Evolutionary conservation across 2,113 vertebrate species (phyloP).

Genomic region (Vicugna pacos): DNA sequence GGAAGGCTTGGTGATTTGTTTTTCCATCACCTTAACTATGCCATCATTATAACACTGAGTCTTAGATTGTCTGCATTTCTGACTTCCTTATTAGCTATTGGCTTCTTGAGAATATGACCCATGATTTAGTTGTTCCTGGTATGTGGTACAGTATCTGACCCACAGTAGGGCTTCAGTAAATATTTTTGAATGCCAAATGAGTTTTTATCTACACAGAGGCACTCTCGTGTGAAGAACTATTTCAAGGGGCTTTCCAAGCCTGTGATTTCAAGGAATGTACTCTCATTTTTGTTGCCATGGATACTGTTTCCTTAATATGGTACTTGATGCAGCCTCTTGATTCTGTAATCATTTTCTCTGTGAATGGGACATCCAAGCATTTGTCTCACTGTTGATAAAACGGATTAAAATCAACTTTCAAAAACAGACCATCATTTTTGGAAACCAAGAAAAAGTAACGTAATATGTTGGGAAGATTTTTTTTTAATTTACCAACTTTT

Average conservation of each 20-base stretch:
- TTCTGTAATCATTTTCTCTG: conserved; percentile 57
- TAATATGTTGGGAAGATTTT: not conserved
- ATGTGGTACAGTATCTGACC: not conserved
- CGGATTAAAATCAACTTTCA: conserved; percentile 42
- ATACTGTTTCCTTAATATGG: conserved; percentile 53
- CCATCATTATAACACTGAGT: not conserved
- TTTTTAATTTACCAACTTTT: conserved; percentile 47
- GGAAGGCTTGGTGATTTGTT: not conserved
- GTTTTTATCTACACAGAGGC: conserved; percentile 12
- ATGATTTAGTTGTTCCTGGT: not conserved
- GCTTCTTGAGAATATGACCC: not conserved
- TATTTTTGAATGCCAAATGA: conserved; percentile 47
- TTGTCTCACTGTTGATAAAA: not conserved
- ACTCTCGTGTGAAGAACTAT: conserved; percentile 23
- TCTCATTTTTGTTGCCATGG: conserved; percentile 57
- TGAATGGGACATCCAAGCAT: conserved; percentile 4
- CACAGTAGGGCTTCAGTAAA: not conserved
- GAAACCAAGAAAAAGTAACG: not conserved
- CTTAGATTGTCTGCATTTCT: not conserved
- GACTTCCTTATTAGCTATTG: not conserved
- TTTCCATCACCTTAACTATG: not conserved
- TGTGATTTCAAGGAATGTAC: conserved; percentile 27
- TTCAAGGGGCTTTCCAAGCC: conserved; percentile 50
- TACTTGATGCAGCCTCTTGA: not conserved
- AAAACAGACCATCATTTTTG: conserved; percentile 37